A percentile compares a stretch with the other conserved stretches of the same genome.
Conservation (phyloP, 1,140 invertebrate species). For the Drosophila kikkawai region DNA sequence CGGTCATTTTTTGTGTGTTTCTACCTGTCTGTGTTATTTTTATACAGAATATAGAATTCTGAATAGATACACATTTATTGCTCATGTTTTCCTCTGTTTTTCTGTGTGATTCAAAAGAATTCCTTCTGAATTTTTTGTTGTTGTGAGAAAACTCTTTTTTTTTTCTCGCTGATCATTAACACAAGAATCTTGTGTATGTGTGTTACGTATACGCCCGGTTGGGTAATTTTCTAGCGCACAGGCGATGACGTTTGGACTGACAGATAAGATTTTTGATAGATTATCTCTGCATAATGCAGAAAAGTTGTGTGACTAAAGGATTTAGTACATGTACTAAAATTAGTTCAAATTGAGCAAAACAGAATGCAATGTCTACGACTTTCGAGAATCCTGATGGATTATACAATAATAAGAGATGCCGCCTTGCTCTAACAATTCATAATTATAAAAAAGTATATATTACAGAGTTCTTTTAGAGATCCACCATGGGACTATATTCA, state of each 20-base stretch:
- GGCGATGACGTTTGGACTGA: constrained; percentile 42
- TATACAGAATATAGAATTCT: constrained; percentile 58
- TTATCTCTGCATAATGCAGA: constrained; percentile 25
- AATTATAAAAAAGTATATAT: background rate
- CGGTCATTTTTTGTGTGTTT: constrained; percentile 65
- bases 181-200: constrained; percentile 42
- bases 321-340: background rate
- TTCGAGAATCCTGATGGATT: background rate
- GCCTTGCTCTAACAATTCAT: background rate
- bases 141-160: constrained; percentile 35
- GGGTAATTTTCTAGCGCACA: constrained; percentile 60
- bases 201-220: constrained; percentile 58
- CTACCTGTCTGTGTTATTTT: constrained; percentile 76
- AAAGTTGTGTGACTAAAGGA: background rate
- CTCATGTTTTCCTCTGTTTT: constrained; percentile 56
- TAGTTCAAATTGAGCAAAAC: background rate
- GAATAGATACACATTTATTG: constrained; percentile 70
- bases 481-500: background rate
- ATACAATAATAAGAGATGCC: background rate
- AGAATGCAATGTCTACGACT: background rate
- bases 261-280: constrained; percentile 47
- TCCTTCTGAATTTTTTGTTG: constrained; percentile 36
- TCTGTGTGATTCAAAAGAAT: constrained; percentile 39
- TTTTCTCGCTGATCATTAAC: constrained; percentile 34
- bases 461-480: background rate